A percentile compares a stretch with the other conserved stretches of the same genome.
These are phyloP conservation scores for Hippocampus zosterae DNA, from an alignment of 2,113 vertebrate genomes.

Conservation along the genomic window DNA sequence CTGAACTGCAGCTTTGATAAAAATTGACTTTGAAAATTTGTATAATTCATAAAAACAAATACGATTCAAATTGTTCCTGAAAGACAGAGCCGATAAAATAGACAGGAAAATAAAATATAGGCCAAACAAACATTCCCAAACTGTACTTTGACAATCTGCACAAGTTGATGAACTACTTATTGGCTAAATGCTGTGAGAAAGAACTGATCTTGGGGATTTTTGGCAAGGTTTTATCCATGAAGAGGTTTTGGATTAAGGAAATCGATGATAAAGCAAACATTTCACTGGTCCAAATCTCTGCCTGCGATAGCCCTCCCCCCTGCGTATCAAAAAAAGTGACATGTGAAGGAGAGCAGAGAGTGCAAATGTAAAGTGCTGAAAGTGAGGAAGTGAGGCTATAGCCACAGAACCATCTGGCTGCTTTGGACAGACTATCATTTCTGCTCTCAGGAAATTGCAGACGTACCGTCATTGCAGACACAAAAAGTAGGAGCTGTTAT, in stretches of 20 bases:
- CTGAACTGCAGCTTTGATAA: not conserved
- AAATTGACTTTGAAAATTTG: not conserved
- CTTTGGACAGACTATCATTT: constrained; percentile 38
- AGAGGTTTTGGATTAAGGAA: constrained; percentile 64
- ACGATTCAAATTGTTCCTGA: not conserved
- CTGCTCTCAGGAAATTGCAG: constrained; percentile 43
- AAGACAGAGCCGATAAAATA: not conserved
- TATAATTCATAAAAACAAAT: not conserved
- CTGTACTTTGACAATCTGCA: constrained; percentile 20
- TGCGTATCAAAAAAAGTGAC: constrained; percentile 67
- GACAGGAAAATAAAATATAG: constrained; percentile 10
- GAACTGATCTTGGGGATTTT: constrained; percentile 37
- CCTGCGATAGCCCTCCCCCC: constrained; percentile 40
- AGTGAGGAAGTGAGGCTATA: constrained; percentile 39
- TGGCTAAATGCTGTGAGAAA: constrained; percentile 45
- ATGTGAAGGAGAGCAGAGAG: constrained; percentile 64
- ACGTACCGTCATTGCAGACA: constrained; percentile 38
- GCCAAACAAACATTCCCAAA: constrained; percentile 35
- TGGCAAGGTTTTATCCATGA: constrained; percentile 41
- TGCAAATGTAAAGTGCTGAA: constrained; percentile 49
- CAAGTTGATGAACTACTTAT: constrained; percentile 29
- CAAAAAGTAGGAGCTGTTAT: constrained; percentile 21
- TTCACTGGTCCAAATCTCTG: constrained; percentile 45
- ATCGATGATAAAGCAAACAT: constrained; percentile 55
- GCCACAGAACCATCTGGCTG: constrained; percentile 44